Conservation (phyloP, 1,140 invertebrate genomes). For the Pseudomyrmex concolor region DNA sequence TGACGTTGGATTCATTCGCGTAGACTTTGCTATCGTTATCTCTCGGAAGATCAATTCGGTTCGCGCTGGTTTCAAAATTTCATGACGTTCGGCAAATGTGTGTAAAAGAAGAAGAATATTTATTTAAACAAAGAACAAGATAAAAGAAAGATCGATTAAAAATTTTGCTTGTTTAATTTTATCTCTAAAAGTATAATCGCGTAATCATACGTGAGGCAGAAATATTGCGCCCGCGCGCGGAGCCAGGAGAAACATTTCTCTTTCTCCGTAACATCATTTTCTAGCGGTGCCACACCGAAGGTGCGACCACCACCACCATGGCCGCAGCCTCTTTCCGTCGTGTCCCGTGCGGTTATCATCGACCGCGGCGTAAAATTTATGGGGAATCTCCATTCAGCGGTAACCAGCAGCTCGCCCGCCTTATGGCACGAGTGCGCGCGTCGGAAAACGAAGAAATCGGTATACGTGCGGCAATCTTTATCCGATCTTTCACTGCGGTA, state of each 20-base stretch:
- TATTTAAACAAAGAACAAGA: not conserved
- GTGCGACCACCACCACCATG: not conserved
- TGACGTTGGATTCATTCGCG: not conserved
- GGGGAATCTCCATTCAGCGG: conserved; percentile 47
- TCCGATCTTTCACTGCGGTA: conserved; percentile 74
- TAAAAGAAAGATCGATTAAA: not conserved
- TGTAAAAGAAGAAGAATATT: not conserved
- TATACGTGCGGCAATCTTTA: conserved; percentile 78
- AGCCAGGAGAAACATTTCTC: conserved; percentile 16
- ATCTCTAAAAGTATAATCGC: conserved; percentile 23
- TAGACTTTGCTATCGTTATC: not conserved
- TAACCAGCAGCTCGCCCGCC: conserved; percentile 11
- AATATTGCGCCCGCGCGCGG: not conserved
- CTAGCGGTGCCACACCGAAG: conserved; percentile 4
- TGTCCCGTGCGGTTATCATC: conserved; percentile 34
- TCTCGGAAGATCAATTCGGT: not conserved
- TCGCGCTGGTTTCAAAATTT: not conserved
- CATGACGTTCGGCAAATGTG: not conserved
- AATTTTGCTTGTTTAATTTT: conserved; percentile 16
- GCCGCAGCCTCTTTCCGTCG: conserved; percentile 25
- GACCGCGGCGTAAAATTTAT: conserved; percentile 57
- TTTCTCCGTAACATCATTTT: conserved; percentile 19
- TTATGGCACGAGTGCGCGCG: conserved; percentile 27
- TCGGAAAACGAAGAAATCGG: conserved; percentile 57
- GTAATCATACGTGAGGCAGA: not conserved